Evolutionary conservation across 1,140 invertebrate species (phyloP), one percentile per base, ranked within the genome.

Genomic region (Drosophila jambulina): DNA sequence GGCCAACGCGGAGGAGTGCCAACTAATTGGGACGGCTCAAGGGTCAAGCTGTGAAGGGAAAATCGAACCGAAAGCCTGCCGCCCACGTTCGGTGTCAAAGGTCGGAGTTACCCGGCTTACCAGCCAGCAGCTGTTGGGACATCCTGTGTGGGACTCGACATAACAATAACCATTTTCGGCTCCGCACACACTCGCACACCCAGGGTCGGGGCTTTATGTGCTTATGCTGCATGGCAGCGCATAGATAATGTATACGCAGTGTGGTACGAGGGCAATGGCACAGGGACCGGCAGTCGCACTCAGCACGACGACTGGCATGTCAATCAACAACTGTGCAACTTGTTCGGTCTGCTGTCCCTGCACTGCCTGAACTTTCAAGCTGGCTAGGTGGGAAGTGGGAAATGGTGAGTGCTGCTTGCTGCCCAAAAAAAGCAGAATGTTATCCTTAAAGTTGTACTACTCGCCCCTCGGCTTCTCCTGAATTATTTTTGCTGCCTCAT

Each of bases 161-260:
- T 84, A 87, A 88, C 84, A 87, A 87, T 87, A 87, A 84, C 80
- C 77, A 80, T 83, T 87, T 74, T 83, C 67, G 64, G 49, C 80
- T 43, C 60, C 32, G 17, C 32, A 57, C 60, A 65, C 23, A 64
- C 46, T n/a, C n/a, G n/a, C n/a, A 51, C 51, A 69, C 5, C 61
- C 34, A 48, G 23, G 7, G 17, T 36, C 32, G 42, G 29, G 51
- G 25, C 58, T 78, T 53, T 78, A 56, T 48, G 48, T 42, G 62
- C 75, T 77, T 78, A 40, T 78, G 75, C 70, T 60, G 75, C 53
- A 64, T 78, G 76, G 54, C 76, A 59, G 36, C 59, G 67, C 76
- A 78, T 78, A 78, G 75, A 78, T 78, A 78, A 78, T 71, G 76
- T 78, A 78, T 78, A 78, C 76, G 76, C 75, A 71, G 59, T 63